phyloP scores from a whole-genome alignment of 2,888 invertebrate genomes.

The Limnephilus lunatus region DNA sequence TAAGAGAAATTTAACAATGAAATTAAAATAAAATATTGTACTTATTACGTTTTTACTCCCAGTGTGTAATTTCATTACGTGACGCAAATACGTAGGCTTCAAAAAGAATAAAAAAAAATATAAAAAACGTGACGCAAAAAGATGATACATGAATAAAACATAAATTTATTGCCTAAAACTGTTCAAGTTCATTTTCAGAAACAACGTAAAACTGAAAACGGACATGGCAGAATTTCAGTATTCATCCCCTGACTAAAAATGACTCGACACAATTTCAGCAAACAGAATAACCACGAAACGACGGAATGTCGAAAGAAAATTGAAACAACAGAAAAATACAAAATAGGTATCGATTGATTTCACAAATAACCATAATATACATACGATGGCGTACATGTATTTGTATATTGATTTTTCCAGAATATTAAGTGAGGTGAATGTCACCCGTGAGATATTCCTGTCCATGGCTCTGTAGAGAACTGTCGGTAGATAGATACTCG shows the following conservation, averaged over 20 bases:
- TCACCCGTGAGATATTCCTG: neutral
- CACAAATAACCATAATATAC: neutral
- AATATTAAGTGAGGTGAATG: slow-evolving; percentile 34
- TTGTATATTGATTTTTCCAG: slow-evolving; percentile 29
- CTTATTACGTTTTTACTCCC: neutral
- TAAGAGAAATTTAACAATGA: no score
- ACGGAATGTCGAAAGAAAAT: neutral
- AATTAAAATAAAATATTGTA: neutral
- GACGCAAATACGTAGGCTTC: neutral
- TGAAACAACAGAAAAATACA: neutral
- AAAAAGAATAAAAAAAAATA: neutral
- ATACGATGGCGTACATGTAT: neutral
- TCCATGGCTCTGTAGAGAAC: neutral
- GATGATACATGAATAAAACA: neutral
- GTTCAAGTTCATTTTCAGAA: neutral
- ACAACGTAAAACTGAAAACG: neutral
- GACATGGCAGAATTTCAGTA: neutral
- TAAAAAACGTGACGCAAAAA: neutral
- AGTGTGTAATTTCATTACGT: neutral
- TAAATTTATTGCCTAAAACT: neutral
- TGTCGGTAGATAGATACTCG: neutral
- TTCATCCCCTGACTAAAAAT: neutral
- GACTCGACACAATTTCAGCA: neutral
- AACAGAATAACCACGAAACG: neutral
- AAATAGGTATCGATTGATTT: neutral